phyloP scores from a whole-genome alignment of 2,113 vertebrate species.

The Plecturocebus donacophilus region DNA sequence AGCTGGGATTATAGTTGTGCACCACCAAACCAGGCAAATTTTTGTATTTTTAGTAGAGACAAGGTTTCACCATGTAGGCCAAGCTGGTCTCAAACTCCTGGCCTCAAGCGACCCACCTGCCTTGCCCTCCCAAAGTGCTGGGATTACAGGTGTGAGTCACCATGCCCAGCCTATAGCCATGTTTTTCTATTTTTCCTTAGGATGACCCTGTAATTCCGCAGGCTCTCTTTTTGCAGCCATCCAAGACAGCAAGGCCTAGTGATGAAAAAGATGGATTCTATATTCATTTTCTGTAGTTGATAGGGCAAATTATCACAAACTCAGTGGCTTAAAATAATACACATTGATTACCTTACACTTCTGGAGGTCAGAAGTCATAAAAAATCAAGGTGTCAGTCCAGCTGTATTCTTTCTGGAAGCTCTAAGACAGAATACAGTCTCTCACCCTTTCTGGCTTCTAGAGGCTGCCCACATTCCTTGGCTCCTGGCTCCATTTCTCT shows the following conservation, averaged over 20 bases:
- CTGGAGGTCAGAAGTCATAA: background rate
- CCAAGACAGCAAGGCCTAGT: background rate
- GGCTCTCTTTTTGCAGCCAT: background rate
- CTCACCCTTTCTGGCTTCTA: background rate
- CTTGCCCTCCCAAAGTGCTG: too few species aligned
- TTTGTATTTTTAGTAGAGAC: too few species aligned
- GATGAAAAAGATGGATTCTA: background rate
- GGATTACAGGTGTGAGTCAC: too few species aligned
- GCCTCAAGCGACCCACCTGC: too few species aligned
- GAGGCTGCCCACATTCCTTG: background rate
- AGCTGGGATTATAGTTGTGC: too few species aligned
- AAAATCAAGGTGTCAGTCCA: background rate
- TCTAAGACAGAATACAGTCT: background rate
- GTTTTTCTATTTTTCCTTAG: slow-evolving; percentile 1
- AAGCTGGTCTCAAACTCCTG: too few species aligned
- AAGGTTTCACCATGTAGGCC: too few species aligned
- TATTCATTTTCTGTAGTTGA: background rate
- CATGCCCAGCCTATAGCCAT: background rate
- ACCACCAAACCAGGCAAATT: too few species aligned
- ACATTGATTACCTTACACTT: background rate
- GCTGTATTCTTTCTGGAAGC: background rate
- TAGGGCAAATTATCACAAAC: background rate
- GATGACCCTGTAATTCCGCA: background rate
- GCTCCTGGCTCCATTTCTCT: background rate
- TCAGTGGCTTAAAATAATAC: background rate